Evolutionary conservation across 2,797 vertebrate species (phyloP).

Genomic region (Eulemur coronatus): DNA sequence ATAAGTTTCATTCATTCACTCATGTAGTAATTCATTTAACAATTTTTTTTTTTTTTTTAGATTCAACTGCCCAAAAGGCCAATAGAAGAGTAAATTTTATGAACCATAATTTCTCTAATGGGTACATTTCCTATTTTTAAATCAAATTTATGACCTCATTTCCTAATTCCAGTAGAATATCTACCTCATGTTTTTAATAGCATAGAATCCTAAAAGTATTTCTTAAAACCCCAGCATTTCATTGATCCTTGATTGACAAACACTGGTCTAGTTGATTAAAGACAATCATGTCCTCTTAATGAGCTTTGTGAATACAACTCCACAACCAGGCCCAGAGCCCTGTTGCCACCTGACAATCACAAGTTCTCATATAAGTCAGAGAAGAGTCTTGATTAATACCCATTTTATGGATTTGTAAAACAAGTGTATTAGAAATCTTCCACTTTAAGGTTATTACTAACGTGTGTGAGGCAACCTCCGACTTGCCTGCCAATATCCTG

Average conservation of each 20-base stretch:
- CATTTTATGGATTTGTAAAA: not conserved
- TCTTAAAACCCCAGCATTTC: not conserved
- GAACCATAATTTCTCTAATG: not conserved
- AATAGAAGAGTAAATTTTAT: not conserved
- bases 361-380: not conserved
- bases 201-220: not conserved
- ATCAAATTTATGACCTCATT: not conserved
- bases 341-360: not conserved
- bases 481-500: not conserved
- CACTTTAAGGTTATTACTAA: not conserved
- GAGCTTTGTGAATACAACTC: not conserved
- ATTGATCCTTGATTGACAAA: not conserved
- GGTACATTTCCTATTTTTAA: not conserved
- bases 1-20: not conserved
- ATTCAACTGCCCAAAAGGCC: not conserved
- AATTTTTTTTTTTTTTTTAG: not conserved
- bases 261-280: not conserved
- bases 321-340: not conserved
- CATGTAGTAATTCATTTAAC: not conserved
- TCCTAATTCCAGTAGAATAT: not conserved
- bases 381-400: not conserved
- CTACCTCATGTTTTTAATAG: constrained; percentile 20
- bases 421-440: not conserved
- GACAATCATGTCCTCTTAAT: not conserved
- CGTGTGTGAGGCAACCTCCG: not conserved